phyloP scores from a whole-genome alignment of 2,888 invertebrate genomes.

The Tenthredo amoena region DNA sequence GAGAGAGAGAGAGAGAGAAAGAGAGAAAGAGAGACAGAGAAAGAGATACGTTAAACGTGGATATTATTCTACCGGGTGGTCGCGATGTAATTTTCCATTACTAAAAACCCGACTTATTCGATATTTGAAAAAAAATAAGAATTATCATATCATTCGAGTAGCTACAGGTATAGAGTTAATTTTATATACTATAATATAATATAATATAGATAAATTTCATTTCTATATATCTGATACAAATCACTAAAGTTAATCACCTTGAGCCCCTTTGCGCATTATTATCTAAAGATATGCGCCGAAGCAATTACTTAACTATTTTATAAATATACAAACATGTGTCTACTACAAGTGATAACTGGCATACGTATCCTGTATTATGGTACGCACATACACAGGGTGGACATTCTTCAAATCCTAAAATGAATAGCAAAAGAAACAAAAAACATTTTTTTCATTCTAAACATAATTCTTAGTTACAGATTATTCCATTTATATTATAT shows the following conservation, averaged over 20 bases:
- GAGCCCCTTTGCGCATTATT: not conserved
- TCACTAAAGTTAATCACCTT: constrained; percentile 2
- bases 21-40: not conserved
- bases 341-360: not conserved
- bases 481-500: not conserved
- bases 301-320: not conserved
- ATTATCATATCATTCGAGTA: no score
- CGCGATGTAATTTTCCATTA: not conserved
- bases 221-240: not conserved
- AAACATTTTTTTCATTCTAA: no score
- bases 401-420: no score
- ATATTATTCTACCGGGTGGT: constrained; percentile 1
- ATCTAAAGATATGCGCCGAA: not conserved
- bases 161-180: no score
- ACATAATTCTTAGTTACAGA: no score
- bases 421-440: no score
- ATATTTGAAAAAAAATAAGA: no score
- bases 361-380: no score
- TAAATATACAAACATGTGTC: not conserved
- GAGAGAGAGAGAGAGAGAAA: not conserved
- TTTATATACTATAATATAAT: no score
- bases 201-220: not conserved
- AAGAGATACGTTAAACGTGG: not conserved
- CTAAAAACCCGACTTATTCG: not conserved
- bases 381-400: no score